phyloP scores from a whole-genome alignment of 1,140 invertebrate species.

The Drosophila pseudoananassae region DNA sequence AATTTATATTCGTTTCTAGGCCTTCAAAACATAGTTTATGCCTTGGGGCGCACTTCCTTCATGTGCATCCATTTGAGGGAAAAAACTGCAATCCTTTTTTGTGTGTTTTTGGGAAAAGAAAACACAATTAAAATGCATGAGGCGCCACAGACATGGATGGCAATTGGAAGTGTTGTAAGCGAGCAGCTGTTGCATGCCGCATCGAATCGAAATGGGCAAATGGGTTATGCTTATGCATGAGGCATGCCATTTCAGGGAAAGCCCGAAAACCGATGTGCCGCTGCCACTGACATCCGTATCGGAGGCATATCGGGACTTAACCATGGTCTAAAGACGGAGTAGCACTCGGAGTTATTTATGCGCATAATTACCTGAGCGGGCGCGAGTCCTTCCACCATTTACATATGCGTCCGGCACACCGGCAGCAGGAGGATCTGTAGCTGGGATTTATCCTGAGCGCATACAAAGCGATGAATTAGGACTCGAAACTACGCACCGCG shows the following conservation, averaged over 20 bases:
- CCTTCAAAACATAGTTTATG: background rate
- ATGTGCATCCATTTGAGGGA: constrained; percentile 1
- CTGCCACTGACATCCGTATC: background rate
- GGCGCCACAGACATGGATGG: constrained; percentile 7
- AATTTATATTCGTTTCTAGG: background rate
- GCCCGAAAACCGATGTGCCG: background rate
- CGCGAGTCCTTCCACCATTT: constrained; percentile 39
- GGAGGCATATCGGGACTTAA: background rate
- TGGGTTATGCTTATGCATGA: constrained; percentile 77
- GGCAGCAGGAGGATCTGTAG: constrained; percentile 15
- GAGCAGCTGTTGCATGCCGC: constrained; percentile 76
- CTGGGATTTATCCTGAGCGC: constrained; percentile 54
- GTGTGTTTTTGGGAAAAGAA: background rate
- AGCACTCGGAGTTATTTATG: constrained; percentile 65
- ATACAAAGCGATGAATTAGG: constrained; percentile 64
- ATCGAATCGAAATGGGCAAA: constrained; percentile 57
- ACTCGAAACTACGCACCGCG: constrained; percentile 8
- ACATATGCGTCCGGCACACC: constrained; percentile 61
- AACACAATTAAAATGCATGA: constrained; percentile 70
- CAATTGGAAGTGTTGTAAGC: constrained; percentile 57
- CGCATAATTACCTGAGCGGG: constrained; percentile 64
- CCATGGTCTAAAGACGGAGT: background rate
- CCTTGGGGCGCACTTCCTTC: background rate
- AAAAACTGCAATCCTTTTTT: constrained; percentile 9
- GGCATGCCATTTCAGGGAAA: constrained; percentile 11